Conservation (phyloP, 2,113 vertebrate genomes). For the Lepisosteus osseus region DNA sequence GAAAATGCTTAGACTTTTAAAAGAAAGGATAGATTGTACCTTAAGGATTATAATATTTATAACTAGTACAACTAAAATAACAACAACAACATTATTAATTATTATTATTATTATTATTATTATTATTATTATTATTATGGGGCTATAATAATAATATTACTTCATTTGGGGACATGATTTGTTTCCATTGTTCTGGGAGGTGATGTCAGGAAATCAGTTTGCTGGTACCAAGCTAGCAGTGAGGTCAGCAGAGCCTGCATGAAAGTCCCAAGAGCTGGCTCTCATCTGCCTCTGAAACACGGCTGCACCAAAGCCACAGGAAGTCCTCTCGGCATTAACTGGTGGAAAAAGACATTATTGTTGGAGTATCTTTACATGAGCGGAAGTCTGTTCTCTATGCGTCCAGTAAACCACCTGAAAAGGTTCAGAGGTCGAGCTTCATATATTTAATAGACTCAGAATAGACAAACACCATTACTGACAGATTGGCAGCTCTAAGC, state of each 20-base stretch:
- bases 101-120: too few relatives aligned
- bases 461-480: not conserved
- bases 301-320: constrained; percentile 40
- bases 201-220: constrained; percentile 29
- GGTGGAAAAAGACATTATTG: constrained; percentile 17
- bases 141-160: too few relatives aligned
- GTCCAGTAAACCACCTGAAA: constrained; percentile 22
- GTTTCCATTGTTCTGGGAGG: not conserved
- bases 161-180: too few relatives aligned
- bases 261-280: constrained; percentile 13
- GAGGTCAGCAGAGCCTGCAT: not conserved
- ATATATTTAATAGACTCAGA: constrained; percentile 21
- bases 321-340: constrained; percentile 22
- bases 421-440: constrained; percentile 30
- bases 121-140: too few relatives aligned
- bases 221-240: not conserved
- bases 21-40: too few relatives aligned
- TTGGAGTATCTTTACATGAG: constrained; percentile 26
- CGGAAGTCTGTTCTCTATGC: constrained; percentile 18
- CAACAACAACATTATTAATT: too few relatives aligned
- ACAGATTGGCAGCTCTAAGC: not conserved
- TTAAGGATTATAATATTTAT: too few relatives aligned
- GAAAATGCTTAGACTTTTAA: too few relatives aligned
- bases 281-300: not conserved
- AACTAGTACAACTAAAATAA: too few relatives aligned